Base-by-base conservation (phyloP, 1,140 invertebrate genomes). In the Diuraphis noxia region DNA sequence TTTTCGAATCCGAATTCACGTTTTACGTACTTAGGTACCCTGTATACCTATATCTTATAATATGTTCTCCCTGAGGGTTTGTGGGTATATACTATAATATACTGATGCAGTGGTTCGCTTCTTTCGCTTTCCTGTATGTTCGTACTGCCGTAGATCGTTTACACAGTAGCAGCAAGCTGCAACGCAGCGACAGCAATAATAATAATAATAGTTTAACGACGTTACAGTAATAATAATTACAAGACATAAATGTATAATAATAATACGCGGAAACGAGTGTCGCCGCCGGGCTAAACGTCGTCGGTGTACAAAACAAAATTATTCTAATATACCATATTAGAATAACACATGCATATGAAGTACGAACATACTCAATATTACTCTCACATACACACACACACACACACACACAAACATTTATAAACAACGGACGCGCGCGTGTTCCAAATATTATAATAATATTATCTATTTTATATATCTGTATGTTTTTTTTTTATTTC, bases 251-350 rank as follows among this genome's bases (percentile, higher is more conserved):
- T 38, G 13, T 40, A 25, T 38, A 40, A 81, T 38, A 40, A 81
- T 25, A 40, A 40, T 23, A 41, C 10, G n/a, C 40, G 82, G 82
- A 43, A 85, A 85, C 82, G 41, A 85, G 41, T 43, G 41, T 85
- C 82, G 82, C 82, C 82, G 41, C 82, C 82, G 30, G 82, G 41
- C 82, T n/a, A 43, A 43, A 85, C 82, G 38, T 49, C 34, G 52
- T 17, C 34, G 79, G 30, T 85, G 30, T 85, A 21, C 19, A 85
- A 43, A 85, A 85, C 82, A n/a, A 85, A 85, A 85, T 41, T 82
- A 82, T 82, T 82, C 81, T 30, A 82, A 82, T 41, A 17, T n/a
- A n/a, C n/a, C n/a, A n/a, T n/a, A n/a, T n/a, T n/a, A n/a, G n/a
- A n/a, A n/a, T 72, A n/a, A 72, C 34, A 72, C 56, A 72, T 17